These are phyloP conservation scores for Liolophura sinensis DNA, from an alignment of 1,140 invertebrate genomes.

Conservation along the genomic window DNA sequence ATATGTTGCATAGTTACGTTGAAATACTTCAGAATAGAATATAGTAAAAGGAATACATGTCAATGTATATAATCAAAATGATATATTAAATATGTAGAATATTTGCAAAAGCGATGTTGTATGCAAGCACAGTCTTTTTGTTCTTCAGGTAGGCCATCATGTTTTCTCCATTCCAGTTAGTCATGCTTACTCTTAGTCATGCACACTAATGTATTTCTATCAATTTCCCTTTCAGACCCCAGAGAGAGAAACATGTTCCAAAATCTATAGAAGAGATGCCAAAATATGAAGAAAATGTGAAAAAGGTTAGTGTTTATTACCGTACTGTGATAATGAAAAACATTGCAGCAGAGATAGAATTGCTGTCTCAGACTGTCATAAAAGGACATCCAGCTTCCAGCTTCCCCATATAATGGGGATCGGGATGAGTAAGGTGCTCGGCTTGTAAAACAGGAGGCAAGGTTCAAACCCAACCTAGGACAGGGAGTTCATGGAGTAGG, in stretches of 20 bases:
- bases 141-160: not conserved
- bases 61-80: too few relatives aligned
- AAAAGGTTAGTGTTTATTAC: constrained; percentile 24
- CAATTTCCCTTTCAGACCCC: not conserved
- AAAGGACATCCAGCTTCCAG: constrained; percentile 4
- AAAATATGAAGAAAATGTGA: constrained; percentile 31
- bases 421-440: not conserved
- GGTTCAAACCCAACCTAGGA: too few relatives aligned
- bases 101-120: too few relatives aligned
- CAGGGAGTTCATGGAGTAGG: too few relatives aligned
- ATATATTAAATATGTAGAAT: too few relatives aligned
- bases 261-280: constrained; percentile 49
- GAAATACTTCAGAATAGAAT: too few relatives aligned
- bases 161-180: not conserved
- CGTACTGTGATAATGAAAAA: not conserved
- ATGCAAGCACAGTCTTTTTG: too few relatives aligned
- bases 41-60: too few relatives aligned
- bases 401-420: not conserved
- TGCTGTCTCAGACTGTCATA: not conserved
- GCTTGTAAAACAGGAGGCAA: not conserved
- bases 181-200: not conserved
- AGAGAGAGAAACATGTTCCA: constrained; percentile 33
- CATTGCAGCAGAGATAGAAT: not conserved
- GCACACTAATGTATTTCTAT: not conserved
- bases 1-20: too few relatives aligned